phyloP scores from a whole-genome alignment of 2,113 vertebrate genomes.

The Cyprichromis sp. region DNA sequence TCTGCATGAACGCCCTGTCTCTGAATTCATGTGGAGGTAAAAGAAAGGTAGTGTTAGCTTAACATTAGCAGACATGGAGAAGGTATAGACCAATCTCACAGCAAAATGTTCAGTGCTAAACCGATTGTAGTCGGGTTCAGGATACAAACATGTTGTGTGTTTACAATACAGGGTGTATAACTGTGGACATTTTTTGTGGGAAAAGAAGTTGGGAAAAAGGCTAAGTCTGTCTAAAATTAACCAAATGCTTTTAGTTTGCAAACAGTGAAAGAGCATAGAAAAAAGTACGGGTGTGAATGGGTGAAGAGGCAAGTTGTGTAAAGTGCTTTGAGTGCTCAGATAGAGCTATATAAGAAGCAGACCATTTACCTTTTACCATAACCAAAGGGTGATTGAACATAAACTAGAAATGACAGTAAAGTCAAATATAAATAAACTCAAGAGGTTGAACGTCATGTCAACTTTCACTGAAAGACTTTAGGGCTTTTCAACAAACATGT shows the following conservation, averaged over 20 bases:
- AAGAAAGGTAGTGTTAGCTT: slow-evolving; percentile 35
- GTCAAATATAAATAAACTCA: neutral
- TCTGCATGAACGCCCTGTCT: neutral
- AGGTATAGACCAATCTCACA: neutral
- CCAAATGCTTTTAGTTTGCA: neutral
- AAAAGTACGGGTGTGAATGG: neutral
- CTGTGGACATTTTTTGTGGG: neutral
- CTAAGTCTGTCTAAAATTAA: neutral
- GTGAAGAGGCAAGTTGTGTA: neutral
- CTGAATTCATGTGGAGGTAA: slow-evolving; percentile 16
- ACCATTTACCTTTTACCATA: neutral
- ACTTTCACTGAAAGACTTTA: neutral
- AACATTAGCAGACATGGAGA: slow-evolving; percentile 35
- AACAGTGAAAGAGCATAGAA: neutral
- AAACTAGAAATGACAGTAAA: neutral
- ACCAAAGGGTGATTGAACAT: neutral
- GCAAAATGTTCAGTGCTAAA: neutral
- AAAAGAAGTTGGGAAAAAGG: neutral
- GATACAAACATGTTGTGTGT: neutral
- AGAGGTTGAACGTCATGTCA: neutral
- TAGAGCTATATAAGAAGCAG: neutral
- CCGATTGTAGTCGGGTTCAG: neutral
- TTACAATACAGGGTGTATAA: neutral
- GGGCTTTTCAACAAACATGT: neutral
- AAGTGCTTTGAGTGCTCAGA: neutral